These are phyloP conservation scores for Atractosteus spatula DNA, from an alignment of 2,113 vertebrate genomes.

Conservation along the genomic window DNA sequence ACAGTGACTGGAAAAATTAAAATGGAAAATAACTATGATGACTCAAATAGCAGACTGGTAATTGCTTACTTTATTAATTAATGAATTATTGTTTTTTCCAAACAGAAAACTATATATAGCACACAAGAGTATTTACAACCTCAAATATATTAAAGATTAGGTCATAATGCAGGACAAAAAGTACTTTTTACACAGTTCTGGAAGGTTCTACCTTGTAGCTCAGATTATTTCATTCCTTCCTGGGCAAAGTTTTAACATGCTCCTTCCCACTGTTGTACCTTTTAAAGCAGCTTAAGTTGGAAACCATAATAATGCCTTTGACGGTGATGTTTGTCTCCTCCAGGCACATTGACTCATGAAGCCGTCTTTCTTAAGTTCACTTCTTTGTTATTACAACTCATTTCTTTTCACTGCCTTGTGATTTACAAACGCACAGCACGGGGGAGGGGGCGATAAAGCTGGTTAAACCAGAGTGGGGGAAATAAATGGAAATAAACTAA, in stretches of 20 bases:
- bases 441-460: slow-evolving; percentile 23
- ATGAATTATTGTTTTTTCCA: too few relatives aligned
- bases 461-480: slow-evolving; percentile 32
- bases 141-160: too few relatives aligned
- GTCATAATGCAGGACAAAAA: too few relatives aligned
- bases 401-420: slow-evolving; percentile 3
- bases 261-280: too few relatives aligned
- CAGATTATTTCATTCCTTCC: not conserved
- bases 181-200: not conserved
- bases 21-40: too few relatives aligned
- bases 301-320: not conserved
- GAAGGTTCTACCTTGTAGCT: not conserved
- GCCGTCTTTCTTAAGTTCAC: not conserved
- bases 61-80: too few relatives aligned
- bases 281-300: too few relatives aligned
- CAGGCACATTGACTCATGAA: not conserved
- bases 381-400: not conserved
- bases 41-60: too few relatives aligned
- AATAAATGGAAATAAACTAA: slow-evolving; percentile 54
- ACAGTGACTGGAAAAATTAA: too few relatives aligned
- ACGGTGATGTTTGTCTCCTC: slow-evolving; percentile 13
- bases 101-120: too few relatives aligned
- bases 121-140: too few relatives aligned
- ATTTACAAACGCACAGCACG: slow-evolving; percentile 37
- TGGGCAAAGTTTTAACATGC: not conserved